Evolutionary conservation across 2,888 invertebrate species (phyloP).

Genomic region (Latrodectus hesperus): DNA sequence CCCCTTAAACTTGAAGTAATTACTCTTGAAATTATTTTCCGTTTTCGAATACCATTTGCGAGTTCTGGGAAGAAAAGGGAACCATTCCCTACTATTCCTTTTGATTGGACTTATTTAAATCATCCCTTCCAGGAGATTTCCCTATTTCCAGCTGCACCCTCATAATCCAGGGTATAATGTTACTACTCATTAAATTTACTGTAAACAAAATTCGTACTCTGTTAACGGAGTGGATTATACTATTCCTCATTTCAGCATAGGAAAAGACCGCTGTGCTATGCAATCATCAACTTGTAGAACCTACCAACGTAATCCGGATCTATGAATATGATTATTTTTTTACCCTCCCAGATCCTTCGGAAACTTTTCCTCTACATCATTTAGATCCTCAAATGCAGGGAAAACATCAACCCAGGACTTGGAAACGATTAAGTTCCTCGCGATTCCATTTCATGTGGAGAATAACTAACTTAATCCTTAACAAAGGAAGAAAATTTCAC

Average conservation of each 20-base stretch:
- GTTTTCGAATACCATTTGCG: background rate
- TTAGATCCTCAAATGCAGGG: conserved; percentile 12
- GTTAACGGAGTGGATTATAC: conserved; percentile 43
- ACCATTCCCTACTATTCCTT: conserved; percentile 11
- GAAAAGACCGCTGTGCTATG: conserved; percentile 4
- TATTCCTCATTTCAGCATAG: conserved; percentile 52
- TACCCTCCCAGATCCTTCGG: background rate
- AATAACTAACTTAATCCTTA: conserved; percentile 31
- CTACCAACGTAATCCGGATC: conserved; percentile 32
- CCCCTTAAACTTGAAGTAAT: conserved; percentile 36
- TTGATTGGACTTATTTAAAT: conserved; percentile 48
- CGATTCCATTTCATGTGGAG: conserved; percentile 24
- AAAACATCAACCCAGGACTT: background rate
- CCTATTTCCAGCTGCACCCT: conserved; percentile 10
- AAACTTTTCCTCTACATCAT: background rate
- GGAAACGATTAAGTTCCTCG: conserved; percentile 49
- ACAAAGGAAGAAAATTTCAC: conserved; percentile 13
- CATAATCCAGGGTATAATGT: conserved; percentile 56
- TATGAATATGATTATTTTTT: conserved; percentile 10
- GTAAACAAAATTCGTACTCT: conserved; percentile 47
- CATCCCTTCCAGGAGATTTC: conserved; percentile 13
- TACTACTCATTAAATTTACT: conserved; percentile 58
- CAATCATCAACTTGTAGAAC: conserved; percentile 34
- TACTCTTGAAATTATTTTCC: conserved; percentile 35
- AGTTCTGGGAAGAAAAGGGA: background rate